A percentile compares a stretch with the other conserved stretches of the same genome.
phyloP scores from a whole-genome alignment of 2,113 vertebrate species.

The Tragelaphus strepsiceros region DNA sequence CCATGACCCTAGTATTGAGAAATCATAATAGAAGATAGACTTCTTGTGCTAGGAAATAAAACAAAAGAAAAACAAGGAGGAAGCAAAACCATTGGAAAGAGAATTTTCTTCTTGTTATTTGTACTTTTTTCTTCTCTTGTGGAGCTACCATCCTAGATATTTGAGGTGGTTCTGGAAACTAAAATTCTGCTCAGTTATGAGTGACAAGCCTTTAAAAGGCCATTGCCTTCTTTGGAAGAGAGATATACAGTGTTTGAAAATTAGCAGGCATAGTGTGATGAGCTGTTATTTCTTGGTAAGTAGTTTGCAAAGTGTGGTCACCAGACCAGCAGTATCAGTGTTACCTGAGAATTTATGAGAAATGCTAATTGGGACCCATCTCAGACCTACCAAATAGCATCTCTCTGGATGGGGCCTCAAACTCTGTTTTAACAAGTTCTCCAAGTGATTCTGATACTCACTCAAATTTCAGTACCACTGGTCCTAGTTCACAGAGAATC shows the following conservation, averaged over 20 bases:
- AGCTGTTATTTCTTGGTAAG: conserved; percentile 9
- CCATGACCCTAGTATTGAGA: background rate
- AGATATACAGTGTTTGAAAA: conserved; percentile 1
- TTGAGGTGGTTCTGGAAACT: conserved; percentile 7
- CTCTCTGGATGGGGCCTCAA: background rate
- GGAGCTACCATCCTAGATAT: conserved; percentile 2
- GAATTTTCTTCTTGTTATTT: conserved; percentile 11
- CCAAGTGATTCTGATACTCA: background rate
- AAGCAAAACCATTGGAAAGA: background rate
- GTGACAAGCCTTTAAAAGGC: background rate
- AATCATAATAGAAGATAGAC: conserved; percentile 17
- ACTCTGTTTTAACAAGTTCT: background rate
- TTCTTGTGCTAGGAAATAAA: background rate
- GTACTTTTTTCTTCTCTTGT: background rate
- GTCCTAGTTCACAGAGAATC: conserved; percentile 6
- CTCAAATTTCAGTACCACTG: background rate
- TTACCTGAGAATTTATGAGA: conserved; percentile 5
- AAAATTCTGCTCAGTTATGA: conserved; percentile 3
- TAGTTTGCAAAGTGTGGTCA: background rate
- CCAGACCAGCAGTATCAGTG: background rate
- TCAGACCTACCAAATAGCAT: background rate
- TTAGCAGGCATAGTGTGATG: background rate
- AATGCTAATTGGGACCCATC: background rate
- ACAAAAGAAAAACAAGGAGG: background rate
- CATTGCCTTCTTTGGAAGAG: conserved; percentile 34